Percentiles rank a stretch among this genome's conserved stretches.
Evolutionary conservation across 1,140 invertebrate genomes (phyloP).

Genomic region (Lepidurus packardi): DNA sequence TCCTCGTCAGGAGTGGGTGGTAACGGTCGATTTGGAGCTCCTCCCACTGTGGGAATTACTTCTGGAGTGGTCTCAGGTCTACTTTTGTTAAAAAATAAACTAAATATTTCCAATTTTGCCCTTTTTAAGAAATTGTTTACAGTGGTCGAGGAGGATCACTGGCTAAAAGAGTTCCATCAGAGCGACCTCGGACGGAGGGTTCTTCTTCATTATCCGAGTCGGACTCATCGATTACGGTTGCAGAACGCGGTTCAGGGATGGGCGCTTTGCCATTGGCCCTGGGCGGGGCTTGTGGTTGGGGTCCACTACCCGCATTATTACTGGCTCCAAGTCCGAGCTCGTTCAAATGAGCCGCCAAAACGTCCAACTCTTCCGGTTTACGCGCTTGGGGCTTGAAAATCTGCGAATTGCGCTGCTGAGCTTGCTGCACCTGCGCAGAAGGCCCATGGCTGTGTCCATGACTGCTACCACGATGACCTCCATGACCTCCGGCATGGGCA

Average conservation of each 20-base stretch:
- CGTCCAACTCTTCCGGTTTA: conserved; percentile 85
- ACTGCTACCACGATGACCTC: background rate
- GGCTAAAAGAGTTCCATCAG: conserved; percentile 88
- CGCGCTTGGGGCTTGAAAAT: conserved; percentile 77
- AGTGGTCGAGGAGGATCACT: conserved; percentile 93
- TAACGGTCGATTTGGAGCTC: conserved; percentile 81
- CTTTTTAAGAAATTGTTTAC: conserved; percentile 55
- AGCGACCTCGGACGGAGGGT: conserved; percentile 52
- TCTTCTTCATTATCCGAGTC: conserved; percentile 53
- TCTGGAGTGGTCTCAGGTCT: background rate
- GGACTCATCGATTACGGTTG: conserved; percentile 31
- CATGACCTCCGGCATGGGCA: conserved; percentile 37
- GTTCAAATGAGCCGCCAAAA: conserved; percentile 85
- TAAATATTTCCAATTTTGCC: background rate
- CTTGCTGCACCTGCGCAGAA: conserved; percentile 51
- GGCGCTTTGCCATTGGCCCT: conserved; percentile 32
- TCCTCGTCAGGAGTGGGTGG: conserved; percentile 90
- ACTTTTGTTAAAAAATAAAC: background rate
- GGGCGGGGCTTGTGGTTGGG: conserved; percentile 31
- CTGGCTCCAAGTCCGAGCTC: conserved; percentile 64
- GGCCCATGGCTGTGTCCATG: conserved; percentile 39
- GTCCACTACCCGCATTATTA: conserved; percentile 37
- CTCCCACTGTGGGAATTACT: conserved; percentile 44
- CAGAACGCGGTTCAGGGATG: conserved; percentile 24
- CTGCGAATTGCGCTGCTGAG: conserved; percentile 64